phyloP scores from a whole-genome alignment of 2,888 invertebrate genomes.

The Epiperipatus broadwayi region DNA sequence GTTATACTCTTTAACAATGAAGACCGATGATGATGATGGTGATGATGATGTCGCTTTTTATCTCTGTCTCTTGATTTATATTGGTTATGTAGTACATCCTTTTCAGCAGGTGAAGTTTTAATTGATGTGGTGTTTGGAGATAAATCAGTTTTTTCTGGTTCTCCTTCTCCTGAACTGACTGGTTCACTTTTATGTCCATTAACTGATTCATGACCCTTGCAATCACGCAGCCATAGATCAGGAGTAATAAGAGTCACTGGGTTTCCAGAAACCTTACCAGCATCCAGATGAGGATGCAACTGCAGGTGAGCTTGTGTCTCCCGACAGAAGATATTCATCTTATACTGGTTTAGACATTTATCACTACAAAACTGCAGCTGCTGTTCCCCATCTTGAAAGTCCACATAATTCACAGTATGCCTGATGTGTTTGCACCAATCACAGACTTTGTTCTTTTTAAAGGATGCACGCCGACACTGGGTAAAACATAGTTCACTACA shows the following conservation, averaged over 20 bases:
- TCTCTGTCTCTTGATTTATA: neutral
- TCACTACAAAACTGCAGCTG: constrained; percentile 74
- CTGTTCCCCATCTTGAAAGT: constrained; percentile 73
- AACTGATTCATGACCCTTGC: constrained; percentile 24
- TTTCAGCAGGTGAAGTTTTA: constrained; percentile 7
- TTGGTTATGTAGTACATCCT: constrained; percentile 12
- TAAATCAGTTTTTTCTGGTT: neutral
- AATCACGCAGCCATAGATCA: constrained; percentile 70
- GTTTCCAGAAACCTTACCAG: constrained; percentile 16
- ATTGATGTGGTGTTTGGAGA: constrained; percentile 1
- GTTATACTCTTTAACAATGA: constrained; percentile 9
- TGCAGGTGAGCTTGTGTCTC: constrained; percentile 80
- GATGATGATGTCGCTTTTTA: constrained; percentile 8
- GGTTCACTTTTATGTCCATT: too few species aligned
- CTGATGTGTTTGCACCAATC: constrained; percentile 82
- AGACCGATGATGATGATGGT: constrained; percentile 10
- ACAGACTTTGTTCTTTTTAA: constrained; percentile 69
- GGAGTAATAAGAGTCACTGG: constrained; percentile 50
- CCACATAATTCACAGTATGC: constrained; percentile 74
- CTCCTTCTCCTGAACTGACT: too few species aligned
- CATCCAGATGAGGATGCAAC: constrained; percentile 45
- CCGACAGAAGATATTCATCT: constrained; percentile 87
- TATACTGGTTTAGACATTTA: constrained; percentile 83
- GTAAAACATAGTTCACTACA: constrained; percentile 80
- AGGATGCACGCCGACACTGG: constrained; percentile 66